Evolutionary conservation across 2,888 invertebrate species (phyloP).

Genomic region (Dynastes tityus): DNA sequence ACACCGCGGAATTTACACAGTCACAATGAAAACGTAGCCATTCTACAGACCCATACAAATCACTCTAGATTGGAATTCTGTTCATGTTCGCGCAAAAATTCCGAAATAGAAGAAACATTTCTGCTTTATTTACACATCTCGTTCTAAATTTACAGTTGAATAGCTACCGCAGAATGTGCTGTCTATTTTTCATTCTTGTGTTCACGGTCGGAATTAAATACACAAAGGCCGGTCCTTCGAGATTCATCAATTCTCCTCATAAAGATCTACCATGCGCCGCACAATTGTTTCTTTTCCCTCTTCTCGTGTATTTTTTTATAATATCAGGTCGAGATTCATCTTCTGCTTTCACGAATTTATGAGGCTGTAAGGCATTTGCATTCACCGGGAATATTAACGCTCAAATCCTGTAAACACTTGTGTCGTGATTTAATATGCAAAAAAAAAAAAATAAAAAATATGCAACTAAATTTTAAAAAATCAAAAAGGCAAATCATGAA

Average conservation of each 20-base stretch:
- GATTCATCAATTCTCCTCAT: conserved; percentile 42
- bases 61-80: background rate
- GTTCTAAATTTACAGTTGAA: conserved; percentile 32
- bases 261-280: conserved; percentile 22
- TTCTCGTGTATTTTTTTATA: conserved; percentile 15
- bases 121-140: conserved; percentile 31
- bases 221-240: conserved; percentile 20
- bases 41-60: background rate
- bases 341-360: background rate
- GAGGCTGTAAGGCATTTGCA: conserved; percentile 4
- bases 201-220: conserved; percentile 29
- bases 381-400: conserved; percentile 6
- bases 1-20: background rate
- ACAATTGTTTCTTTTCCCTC: conserved; percentile 24
- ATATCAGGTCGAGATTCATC: conserved; percentile 10
- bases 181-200: conserved; percentile 33
- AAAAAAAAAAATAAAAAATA: too few species aligned
- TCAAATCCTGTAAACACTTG: background rate
- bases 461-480: too few species aligned
- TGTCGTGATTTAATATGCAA: too few species aligned
- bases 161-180: conserved; percentile 27
- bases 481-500: too few species aligned
- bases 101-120: conserved; percentile 18
- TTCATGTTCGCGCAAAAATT: background rate
- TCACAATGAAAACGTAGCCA: background rate